Conservation (phyloP, 2,888 invertebrate genomes). For the Drosophila fungiperda region DNA sequence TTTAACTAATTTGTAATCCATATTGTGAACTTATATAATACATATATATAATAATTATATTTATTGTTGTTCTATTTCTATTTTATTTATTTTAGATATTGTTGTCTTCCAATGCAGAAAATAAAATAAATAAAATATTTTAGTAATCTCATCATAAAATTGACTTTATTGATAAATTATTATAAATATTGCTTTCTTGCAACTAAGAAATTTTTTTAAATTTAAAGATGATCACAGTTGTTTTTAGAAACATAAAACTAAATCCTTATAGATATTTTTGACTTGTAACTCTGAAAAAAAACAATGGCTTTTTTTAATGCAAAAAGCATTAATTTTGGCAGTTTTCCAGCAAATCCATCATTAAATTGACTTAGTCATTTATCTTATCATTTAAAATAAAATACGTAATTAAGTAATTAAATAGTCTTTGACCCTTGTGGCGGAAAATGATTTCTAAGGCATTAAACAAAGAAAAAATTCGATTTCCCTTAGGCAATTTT, state of each 20-base stretch:
- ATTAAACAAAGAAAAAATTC: conserved; percentile 12
- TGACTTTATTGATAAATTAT: not conserved
- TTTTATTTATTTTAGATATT: not conserved
- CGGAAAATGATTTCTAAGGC: not conserved
- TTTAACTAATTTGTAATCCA: not conserved
- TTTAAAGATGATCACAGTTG: not conserved
- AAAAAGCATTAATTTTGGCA: not conserved
- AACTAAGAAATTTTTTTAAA: not conserved
- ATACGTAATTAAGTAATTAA: not conserved
- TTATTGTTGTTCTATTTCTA: no score
- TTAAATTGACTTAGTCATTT: not conserved
- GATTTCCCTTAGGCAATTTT: conserved; percentile 1
- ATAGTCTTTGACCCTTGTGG: not conserved
- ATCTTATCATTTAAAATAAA: not conserved
- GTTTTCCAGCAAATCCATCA: not conserved
- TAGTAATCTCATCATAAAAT: not conserved
- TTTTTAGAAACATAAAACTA: not conserved
- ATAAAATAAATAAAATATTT: not conserved
- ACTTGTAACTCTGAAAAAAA: not conserved
- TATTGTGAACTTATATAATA: not conserved
- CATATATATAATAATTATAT: no score
- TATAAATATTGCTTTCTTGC: not conserved
- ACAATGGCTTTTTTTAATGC: not conserved
- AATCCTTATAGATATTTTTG: not conserved
- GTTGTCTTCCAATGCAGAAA: not conserved